Percentiles rank a stretch among this genome's conserved stretches.
phyloP scores from a whole-genome alignment of 2,113 vertebrate species.

The Empidonax traillii region DNA sequence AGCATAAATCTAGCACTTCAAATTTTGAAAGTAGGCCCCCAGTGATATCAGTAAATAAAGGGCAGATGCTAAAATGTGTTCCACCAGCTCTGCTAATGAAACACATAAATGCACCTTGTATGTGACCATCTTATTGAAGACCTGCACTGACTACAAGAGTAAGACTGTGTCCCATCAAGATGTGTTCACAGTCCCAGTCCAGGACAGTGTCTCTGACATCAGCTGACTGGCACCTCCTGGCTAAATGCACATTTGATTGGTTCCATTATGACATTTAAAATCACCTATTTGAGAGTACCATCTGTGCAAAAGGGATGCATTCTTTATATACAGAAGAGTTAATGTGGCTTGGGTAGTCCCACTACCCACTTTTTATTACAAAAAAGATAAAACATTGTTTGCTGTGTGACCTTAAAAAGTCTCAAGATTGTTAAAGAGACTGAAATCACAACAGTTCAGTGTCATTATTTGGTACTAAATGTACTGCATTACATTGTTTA shows the following conservation, averaged over 20 bases:
- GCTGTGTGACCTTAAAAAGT: not conserved
- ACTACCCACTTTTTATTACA: not conserved
- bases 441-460: not conserved
- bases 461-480: not conserved
- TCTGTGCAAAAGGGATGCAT: not conserved
- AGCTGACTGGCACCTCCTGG: not conserved
- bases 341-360: not conserved
- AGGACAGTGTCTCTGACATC: not conserved
- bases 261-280: not conserved
- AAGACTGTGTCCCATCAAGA: not conserved
- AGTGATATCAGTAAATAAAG: not conserved
- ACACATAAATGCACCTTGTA: rapidly evolving
- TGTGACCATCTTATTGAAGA: not conserved
- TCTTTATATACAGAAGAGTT: not conserved
- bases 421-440: not conserved
- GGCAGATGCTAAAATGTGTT: not conserved
- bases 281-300: not conserved
- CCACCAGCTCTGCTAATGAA: not conserved
- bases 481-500: not conserved
- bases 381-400: not conserved
- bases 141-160: not conserved
- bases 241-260: not conserved
- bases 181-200: not conserved
- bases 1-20: not conserved
- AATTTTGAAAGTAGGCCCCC: not conserved